Evolutionary conservation across 2,113 vertebrate species (phyloP).

Genomic region (Xiphophorus couchianus): DNA sequence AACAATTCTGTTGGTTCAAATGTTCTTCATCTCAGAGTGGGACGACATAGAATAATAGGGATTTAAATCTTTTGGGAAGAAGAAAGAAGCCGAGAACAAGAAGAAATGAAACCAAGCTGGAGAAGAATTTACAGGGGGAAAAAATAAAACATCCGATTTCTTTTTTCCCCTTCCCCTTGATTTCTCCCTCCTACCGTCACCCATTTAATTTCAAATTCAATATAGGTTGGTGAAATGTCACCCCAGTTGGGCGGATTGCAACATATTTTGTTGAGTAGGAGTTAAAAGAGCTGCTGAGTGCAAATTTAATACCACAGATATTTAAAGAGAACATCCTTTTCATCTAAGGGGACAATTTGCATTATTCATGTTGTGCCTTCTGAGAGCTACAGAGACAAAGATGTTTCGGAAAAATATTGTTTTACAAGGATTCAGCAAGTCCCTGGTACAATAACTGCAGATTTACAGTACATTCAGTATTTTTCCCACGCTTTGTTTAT

Average conservation of each 20-base stretch:
- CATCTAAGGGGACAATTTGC: slow-evolving; percentile 75
- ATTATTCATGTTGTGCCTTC: slow-evolving; percentile 76
- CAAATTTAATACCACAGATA: slow-evolving; percentile 75
- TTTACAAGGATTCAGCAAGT: slow-evolving; percentile 38
- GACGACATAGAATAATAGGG: slow-evolving; percentile 29
- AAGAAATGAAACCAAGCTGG: slow-evolving; percentile 24
- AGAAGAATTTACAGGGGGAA: not conserved
- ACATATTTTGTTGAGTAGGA: slow-evolving; percentile 72
- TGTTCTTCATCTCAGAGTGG: slow-evolving; percentile 22
- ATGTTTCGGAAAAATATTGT: slow-evolving; percentile 52
- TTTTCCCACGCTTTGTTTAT: slow-evolving; percentile 5
- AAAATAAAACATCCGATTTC: not conserved
- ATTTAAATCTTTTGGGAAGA: slow-evolving; percentile 17
- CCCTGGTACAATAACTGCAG: slow-evolving; percentile 33
- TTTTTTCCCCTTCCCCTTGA: slow-evolving; percentile 23
- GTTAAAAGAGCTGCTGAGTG: slow-evolving; percentile 77
- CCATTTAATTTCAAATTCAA: slow-evolving; percentile 14
- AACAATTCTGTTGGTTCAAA: slow-evolving; percentile 39
- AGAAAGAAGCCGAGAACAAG: slow-evolving; percentile 10
- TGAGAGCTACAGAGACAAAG: slow-evolving; percentile 60
- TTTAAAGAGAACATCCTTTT: slow-evolving; percentile 74
- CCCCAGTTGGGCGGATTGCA: slow-evolving; percentile 71
- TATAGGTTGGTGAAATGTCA: slow-evolving; percentile 59
- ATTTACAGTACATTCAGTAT: slow-evolving; percentile 31
- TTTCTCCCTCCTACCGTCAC: slow-evolving; percentile 36